Percentiles rank a stretch among this genome's conserved stretches.
phyloP scores from a whole-genome alignment of 2,888 invertebrate genomes.

The Melieria crassipennis region DNA sequence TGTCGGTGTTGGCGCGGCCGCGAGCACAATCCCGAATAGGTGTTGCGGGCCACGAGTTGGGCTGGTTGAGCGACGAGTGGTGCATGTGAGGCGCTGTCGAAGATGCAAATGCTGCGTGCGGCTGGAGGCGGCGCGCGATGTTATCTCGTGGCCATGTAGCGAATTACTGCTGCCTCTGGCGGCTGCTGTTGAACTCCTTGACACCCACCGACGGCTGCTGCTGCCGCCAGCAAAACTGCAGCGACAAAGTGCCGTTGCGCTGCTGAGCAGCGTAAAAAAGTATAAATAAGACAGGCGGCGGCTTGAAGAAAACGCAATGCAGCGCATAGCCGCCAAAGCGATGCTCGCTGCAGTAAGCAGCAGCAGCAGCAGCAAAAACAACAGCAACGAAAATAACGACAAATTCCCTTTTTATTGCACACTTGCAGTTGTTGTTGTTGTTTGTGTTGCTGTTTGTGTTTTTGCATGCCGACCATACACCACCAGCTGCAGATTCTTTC shows the following conservation, averaged over 20 bases:
- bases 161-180: constrained; percentile 55
- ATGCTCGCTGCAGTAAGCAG: background rate
- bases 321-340: constrained; percentile 27
- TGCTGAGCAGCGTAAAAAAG: background rate
- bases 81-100: too few species aligned
- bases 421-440: too few species aligned
- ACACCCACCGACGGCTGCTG: constrained; percentile 56
- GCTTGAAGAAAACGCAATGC: constrained; percentile 24
- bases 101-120: too few species aligned
- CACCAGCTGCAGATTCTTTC: too few species aligned
- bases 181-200: constrained; percentile 53
- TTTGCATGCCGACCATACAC: too few species aligned
- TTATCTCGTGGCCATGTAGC: constrained; percentile 58
- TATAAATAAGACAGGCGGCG: background rate
- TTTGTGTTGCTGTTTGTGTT: too few species aligned
- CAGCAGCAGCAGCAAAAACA: background rate
- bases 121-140: constrained; percentile 40
- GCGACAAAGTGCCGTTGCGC: background rate
- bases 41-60: too few species aligned
- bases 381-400: constrained; percentile 12
- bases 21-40: too few species aligned
- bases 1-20: too few species aligned
- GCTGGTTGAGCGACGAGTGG: too few species aligned
- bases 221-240: background rate
- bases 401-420: too few species aligned